A percentile compares a stretch with the other conserved stretches of the same genome.
phyloP scores from a whole-genome alignment of 2,113 vertebrate genomes.

The Felis chaus region DNA sequence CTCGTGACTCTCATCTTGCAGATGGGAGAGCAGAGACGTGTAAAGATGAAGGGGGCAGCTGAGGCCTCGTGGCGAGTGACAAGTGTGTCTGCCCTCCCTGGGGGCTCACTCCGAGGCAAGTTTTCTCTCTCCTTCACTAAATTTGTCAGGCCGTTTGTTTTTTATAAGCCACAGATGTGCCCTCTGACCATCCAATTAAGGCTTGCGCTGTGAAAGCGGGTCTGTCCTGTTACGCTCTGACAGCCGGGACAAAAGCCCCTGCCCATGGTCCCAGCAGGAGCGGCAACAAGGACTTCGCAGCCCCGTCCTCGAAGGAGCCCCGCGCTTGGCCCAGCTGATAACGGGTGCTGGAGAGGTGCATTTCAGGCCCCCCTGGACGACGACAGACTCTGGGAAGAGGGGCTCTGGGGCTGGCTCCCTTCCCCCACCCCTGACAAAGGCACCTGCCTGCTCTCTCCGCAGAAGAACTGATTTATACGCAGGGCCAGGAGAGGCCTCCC shows the following conservation, averaged over 20 bases:
- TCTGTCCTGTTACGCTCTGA: neutral
- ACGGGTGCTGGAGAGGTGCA: neutral
- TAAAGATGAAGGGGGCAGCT: neutral
- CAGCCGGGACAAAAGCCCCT: neutral
- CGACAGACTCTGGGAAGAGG: neutral
- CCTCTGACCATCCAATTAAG: constrained; percentile 43
- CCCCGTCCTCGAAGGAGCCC: too few relatives aligned
- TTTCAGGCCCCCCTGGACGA: too few relatives aligned
- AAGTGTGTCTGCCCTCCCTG: neutral
- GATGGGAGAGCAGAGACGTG: neutral
- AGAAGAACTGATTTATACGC: constrained; percentile 28
- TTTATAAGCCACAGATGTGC: neutral
- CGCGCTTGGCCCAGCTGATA: neutral
- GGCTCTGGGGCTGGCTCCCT: neutral
- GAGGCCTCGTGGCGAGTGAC: neutral
- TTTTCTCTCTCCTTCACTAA: neutral
- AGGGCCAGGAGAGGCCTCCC: constrained; percentile 12
- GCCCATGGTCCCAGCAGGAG: neutral
- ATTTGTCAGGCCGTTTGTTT: neutral
- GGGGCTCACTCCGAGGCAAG: neutral
- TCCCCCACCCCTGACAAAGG: neutral
- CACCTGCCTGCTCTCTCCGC: neutral
- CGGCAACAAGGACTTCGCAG: accelerated
- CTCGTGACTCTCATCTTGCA: neutral
- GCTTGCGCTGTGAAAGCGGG: neutral